phyloP scores from a whole-genome alignment of 2,113 vertebrate genomes.

The Polyodon spathula region DNA sequence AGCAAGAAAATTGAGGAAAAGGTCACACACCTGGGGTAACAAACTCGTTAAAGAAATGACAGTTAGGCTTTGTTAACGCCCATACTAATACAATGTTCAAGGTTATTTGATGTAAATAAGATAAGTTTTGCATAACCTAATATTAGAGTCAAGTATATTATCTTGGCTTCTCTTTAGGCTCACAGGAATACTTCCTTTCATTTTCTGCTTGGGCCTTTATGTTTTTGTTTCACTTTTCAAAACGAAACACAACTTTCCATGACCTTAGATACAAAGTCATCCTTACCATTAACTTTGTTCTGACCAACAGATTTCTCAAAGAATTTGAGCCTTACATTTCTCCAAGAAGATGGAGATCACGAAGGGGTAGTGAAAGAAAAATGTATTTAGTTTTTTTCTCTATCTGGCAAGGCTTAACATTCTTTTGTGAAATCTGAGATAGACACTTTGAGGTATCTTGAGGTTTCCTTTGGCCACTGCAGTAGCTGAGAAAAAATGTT shows the following conservation, averaged over 20 bases:
- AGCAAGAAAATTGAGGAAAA: too few species aligned
- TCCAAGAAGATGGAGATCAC: constrained; percentile 55
- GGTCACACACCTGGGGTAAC: too few species aligned
- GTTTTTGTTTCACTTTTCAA: too few species aligned
- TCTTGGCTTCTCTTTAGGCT: too few species aligned
- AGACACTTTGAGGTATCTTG: constrained; percentile 60
- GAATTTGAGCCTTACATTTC: constrained; percentile 43
- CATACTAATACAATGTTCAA: too few species aligned
- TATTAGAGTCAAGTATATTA: too few species aligned
- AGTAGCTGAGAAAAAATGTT: constrained; percentile 38
- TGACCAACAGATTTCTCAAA: constrained; percentile 42
- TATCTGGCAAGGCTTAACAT: constrained; percentile 63
- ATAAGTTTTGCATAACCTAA: too few species aligned
- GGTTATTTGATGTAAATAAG: too few species aligned
- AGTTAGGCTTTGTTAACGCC: too few species aligned
- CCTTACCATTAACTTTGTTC: constrained; percentile 52
- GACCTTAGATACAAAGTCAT: constrained; percentile 58
- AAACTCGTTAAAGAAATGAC: too few species aligned
- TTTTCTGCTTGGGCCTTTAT: too few species aligned
- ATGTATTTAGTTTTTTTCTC: constrained; percentile 49
- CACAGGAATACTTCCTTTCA: too few species aligned
- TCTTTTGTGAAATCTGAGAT: constrained; percentile 48
- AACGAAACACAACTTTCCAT: constrained; percentile 31
- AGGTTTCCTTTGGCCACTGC: constrained; percentile 59
- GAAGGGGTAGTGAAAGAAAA: constrained; percentile 55